A percentile compares a stretch with the other conserved stretches of the same genome.
Evolutionary conservation across 2,113 vertebrate genomes (phyloP).

Genomic region (Phylloscopus trochilus): DNA sequence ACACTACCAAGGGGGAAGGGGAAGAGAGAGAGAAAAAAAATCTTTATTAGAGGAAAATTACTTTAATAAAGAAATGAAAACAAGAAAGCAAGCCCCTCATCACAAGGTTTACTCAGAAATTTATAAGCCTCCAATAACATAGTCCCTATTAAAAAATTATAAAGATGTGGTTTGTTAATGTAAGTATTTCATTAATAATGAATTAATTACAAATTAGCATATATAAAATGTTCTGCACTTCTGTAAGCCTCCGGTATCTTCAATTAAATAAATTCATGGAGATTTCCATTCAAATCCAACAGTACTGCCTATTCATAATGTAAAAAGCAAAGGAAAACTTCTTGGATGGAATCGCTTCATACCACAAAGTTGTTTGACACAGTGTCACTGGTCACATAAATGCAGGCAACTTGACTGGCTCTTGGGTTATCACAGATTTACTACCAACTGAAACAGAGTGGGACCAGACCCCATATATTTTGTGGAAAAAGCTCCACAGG

Average conservation of each 20-base stretch:
- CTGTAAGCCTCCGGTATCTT: background rate
- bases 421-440: background rate
- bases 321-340: background rate
- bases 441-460: background rate
- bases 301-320: background rate
- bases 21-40: background rate
- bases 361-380: background rate
- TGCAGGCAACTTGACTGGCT: background rate
- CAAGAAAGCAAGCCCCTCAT: background rate
- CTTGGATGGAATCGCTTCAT: background rate
- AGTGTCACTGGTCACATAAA: accelerated
- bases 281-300: background rate
- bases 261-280: background rate
- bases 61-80: background rate
- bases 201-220: background rate
- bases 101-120: background rate
- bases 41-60: background rate
- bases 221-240: background rate
- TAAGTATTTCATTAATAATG: background rate
- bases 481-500: background rate
- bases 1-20: accelerated
- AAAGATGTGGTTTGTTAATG: background rate
- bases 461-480: background rate
- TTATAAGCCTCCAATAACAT: background rate
- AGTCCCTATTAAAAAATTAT: background rate